Evolutionary conservation across 2,113 vertebrate species (phyloP).

Genomic region (Rhineura floridana): DNA sequence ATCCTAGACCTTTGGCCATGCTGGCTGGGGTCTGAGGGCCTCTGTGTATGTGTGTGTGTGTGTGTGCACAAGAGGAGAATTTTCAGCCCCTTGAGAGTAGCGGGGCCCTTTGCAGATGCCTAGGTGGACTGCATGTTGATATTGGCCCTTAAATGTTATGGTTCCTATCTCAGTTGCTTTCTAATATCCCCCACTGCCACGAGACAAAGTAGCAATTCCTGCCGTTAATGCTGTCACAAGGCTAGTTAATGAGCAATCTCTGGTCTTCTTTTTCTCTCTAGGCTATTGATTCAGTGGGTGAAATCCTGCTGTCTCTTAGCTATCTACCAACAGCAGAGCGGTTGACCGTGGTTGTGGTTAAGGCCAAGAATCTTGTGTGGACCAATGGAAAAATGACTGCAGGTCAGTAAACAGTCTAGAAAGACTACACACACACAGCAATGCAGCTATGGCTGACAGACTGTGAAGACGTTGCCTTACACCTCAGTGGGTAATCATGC

Average conservation of each 20-base stretch:
- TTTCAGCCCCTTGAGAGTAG: neutral
- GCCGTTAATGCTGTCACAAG: neutral
- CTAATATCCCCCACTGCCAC: neutral
- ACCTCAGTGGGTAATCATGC: neutral
- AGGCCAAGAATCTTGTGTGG: slow-evolving; percentile 96
- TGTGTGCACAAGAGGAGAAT: no score
- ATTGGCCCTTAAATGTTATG: neutral
- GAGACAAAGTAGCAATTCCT: neutral
- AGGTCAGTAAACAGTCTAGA: neutral
- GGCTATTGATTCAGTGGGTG: slow-evolving; percentile 90
- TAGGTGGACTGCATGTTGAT: neutral
- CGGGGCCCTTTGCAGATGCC: neutral
- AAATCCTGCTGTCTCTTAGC: slow-evolving; percentile 94
- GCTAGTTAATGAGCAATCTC: neutral
- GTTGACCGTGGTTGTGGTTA: slow-evolving; percentile 96
- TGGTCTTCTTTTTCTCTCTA: slow-evolving; percentile 48
- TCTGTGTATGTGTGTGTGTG: no score
- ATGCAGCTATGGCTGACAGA: neutral
- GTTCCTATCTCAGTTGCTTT: neutral
- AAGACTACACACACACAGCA: neutral
- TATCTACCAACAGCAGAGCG: slow-evolving; percentile 96
- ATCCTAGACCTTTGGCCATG: no score
- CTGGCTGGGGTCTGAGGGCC: no score
- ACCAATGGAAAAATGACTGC: slow-evolving; percentile 83
- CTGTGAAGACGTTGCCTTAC: neutral